A percentile compares a stretch with the other conserved stretches of the same genome.
These are phyloP conservation scores for Eupithecia tripunctaria DNA, from an alignment of 2,888 invertebrate genomes.

Conservation along the genomic window DNA sequence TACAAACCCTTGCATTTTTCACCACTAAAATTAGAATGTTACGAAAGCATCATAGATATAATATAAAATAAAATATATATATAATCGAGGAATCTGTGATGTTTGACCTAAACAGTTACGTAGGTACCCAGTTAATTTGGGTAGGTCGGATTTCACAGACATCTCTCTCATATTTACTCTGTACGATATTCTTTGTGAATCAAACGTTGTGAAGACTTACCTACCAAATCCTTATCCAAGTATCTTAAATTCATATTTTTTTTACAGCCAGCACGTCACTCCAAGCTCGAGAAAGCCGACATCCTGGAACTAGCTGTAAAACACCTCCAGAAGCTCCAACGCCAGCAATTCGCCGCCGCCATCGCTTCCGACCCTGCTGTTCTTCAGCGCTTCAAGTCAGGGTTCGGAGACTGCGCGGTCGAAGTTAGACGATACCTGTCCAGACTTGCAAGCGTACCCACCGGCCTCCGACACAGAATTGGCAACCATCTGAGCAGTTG, in stretches of 20 bases:
- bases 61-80: too few relatives aligned
- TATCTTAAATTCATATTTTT: constrained; percentile 45
- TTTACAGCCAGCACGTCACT: constrained; percentile 94
- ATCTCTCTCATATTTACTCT: neutral
- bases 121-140: neutral
- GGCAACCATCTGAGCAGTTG: constrained; percentile 87
- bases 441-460: constrained; percentile 86
- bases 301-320: constrained; percentile 97
- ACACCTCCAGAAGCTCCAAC: constrained; percentile 94
- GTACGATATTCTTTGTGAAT: neutral
- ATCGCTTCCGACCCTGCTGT: constrained; percentile 93
- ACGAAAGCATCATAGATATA: neutral
- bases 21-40: neutral
- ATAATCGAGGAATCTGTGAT: neutral
- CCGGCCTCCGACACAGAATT: constrained; percentile 85
- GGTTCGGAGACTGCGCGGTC: constrained; percentile 94
- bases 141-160: neutral
- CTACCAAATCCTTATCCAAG: neutral
- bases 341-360: constrained; percentile 93
- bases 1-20: neutral
- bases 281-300: constrained; percentile 97
- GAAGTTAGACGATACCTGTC: constrained; percentile 91
- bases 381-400: constrained; percentile 92
- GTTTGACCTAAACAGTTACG: neutral
- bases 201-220: too few relatives aligned